Evolutionary conservation across 2,113 vertebrate genomes (phyloP).

Genomic region (Lethenteron reissneri): DNA sequence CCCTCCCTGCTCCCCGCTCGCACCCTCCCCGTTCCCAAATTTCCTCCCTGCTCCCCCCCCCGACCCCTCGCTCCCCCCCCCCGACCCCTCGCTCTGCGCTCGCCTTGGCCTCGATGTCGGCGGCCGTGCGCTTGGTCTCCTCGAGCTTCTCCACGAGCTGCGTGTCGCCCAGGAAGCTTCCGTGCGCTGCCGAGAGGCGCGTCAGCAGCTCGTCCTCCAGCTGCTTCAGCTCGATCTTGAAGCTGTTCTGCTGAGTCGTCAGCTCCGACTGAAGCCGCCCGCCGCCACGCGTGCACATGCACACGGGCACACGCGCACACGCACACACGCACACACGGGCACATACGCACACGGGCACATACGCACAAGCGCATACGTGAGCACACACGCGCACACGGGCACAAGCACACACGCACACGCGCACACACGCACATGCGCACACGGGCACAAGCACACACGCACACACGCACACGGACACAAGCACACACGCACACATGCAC

Average conservation of each 20-base stretch:
- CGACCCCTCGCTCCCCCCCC: not conserved
- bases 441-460: too few relatives aligned
- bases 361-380: not conserved
- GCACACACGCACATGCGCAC: too few relatives aligned
- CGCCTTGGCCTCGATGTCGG: slow-evolving; percentile 36
- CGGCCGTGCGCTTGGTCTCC: slow-evolving; percentile 29
- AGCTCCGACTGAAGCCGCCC: slow-evolving; percentile 21
- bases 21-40: not conserved
- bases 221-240: slow-evolving; percentile 35
- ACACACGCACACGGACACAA: too few relatives aligned
- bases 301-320: not conserved
- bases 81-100: not conserved
- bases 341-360: not conserved
- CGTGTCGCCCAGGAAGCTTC: slow-evolving; percentile 33
- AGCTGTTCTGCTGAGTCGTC: slow-evolving; percentile 41
- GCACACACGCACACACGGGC: too few relatives aligned
- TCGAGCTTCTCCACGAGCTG: slow-evolving; percentile 42
- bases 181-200: slow-evolving; percentile 32
- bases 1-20: not conserved
- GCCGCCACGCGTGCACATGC: not conserved
- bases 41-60: not conserved
- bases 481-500: too few relatives aligned
- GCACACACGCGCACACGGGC: too few relatives aligned
- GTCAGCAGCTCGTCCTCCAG: slow-evolving; percentile 38
- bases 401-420: too few relatives aligned